phyloP scores from a whole-genome alignment of 2,888 invertebrate species.

The Mamestra brassicae region DNA sequence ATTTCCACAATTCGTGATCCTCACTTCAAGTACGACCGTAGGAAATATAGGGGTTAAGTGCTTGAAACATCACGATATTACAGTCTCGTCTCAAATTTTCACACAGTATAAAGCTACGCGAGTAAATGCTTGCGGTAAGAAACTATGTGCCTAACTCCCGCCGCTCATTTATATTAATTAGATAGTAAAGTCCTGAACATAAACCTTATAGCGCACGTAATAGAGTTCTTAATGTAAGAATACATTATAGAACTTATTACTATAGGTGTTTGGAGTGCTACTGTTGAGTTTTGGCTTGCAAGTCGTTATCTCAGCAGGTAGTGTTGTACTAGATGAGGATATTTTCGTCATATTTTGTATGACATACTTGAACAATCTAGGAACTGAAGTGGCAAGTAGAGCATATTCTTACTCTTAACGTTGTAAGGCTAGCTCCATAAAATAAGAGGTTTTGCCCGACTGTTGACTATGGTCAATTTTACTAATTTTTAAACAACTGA shows the following conservation, averaged over 20 bases:
- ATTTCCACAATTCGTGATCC: no score
- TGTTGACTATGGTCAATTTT: no score
- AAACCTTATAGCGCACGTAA: constrained; percentile 1
- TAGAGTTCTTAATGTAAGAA: constrained; percentile 9
- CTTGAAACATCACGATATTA: neutral
- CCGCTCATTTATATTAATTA: constrained; percentile 23
- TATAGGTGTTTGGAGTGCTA: neutral
- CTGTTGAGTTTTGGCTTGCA: neutral
- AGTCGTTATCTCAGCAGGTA: constrained; percentile 1
- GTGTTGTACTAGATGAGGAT: neutral
- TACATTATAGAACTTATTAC: constrained; percentile 6
- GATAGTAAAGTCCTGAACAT: neutral
- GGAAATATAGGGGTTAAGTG: neutral
- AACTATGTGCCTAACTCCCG: neutral
- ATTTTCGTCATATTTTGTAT: neutral
- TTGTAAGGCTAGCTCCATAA: no score
- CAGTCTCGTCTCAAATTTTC: constrained; percentile 2
- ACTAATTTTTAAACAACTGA: no score
- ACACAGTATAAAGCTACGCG: neutral
- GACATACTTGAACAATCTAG: neutral
- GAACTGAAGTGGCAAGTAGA: no score
- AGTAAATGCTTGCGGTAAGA: constrained; percentile 5
- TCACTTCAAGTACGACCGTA: neutral
- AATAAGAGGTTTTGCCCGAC: no score
- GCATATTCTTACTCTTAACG: neutral